Evolutionary conservation across 2,888 invertebrate genomes (phyloP).

Genomic region (Plebejus argus): DNA sequence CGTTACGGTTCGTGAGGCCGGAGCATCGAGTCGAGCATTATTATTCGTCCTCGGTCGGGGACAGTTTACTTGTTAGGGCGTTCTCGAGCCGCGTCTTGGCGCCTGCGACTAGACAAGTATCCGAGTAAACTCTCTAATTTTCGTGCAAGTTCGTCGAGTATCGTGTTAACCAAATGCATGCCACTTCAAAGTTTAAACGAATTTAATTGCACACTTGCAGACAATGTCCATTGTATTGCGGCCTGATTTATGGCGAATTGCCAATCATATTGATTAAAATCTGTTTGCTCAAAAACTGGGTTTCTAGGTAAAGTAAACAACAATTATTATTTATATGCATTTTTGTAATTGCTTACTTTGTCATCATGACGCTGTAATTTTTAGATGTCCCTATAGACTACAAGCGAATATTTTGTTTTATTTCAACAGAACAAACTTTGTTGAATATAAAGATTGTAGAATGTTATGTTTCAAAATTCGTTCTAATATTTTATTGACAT

Average conservation of each 20-base stretch:
- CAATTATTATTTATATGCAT: too few species aligned
- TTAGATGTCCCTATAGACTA: too few species aligned
- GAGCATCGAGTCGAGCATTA: constrained; percentile 46
- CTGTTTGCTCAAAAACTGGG: not conserved
- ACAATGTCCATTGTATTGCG: constrained; percentile 18
- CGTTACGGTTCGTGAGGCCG: constrained; percentile 46
- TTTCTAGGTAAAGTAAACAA: not conserved
- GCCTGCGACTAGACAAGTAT: constrained; percentile 56
- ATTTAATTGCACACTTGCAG: constrained; percentile 30
- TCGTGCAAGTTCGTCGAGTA: constrained; percentile 42
- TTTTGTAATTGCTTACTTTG: not conserved
- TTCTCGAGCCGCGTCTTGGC: constrained; percentile 45
- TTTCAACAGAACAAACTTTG: too few species aligned
- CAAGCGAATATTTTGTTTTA: too few species aligned
- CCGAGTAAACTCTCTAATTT: constrained; percentile 64
- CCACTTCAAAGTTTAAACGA: constrained; percentile 29
- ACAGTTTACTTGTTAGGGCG: constrained; percentile 62
- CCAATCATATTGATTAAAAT: constrained; percentile 14
- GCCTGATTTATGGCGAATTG: constrained; percentile 18
- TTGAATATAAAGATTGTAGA: too few species aligned
- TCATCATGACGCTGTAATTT: not conserved
- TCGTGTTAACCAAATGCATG: constrained; percentile 40
- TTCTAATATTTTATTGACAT: not conserved
- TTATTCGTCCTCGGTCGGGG: constrained; percentile 49
- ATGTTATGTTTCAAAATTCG: not conserved